A percentile compares a stretch with the other conserved stretches of the same genome.
These are phyloP conservation scores for Mirza zaza DNA, from an alignment of 2,113 vertebrate genomes.

Conservation along the genomic window DNA sequence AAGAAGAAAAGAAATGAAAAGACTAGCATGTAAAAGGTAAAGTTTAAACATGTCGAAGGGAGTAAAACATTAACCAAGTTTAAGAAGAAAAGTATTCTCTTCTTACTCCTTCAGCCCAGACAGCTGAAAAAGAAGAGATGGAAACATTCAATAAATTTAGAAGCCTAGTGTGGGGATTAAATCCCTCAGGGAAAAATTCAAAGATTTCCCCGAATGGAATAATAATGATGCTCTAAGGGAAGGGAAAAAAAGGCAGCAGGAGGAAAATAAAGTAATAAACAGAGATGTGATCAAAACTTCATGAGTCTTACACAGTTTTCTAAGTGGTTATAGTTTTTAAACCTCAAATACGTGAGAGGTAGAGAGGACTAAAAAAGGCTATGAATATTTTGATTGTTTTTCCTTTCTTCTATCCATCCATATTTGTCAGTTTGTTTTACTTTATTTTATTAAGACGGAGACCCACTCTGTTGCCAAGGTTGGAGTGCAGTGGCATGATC, in stretches of 20 bases:
- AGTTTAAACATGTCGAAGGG: background rate
- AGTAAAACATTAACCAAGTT: conserved; percentile 21
- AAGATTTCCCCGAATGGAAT: background rate
- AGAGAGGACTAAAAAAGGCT: background rate
- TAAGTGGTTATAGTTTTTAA: background rate
- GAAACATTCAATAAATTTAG: background rate
- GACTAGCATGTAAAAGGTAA: background rate
- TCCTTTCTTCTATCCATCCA: background rate
- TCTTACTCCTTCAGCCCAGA: background rate
- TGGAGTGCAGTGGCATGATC: no score
- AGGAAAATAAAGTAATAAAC: background rate
- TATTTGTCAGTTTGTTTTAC: background rate
- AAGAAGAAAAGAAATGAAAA: conserved; percentile 43
- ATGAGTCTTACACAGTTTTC: background rate
- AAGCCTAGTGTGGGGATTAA: background rate
- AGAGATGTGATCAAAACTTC: background rate
- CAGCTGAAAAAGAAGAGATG: background rate
- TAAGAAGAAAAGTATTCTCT: background rate
- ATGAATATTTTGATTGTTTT: background rate
- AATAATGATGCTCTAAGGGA: background rate
- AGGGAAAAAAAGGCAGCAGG: background rate
- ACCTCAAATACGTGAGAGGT: background rate
- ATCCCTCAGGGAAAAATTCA: background rate
- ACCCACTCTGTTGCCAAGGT: no score
- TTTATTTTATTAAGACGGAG: no score